Conservation (phyloP, 1,140 invertebrate genomes). For the Venturia canescens region DNA sequence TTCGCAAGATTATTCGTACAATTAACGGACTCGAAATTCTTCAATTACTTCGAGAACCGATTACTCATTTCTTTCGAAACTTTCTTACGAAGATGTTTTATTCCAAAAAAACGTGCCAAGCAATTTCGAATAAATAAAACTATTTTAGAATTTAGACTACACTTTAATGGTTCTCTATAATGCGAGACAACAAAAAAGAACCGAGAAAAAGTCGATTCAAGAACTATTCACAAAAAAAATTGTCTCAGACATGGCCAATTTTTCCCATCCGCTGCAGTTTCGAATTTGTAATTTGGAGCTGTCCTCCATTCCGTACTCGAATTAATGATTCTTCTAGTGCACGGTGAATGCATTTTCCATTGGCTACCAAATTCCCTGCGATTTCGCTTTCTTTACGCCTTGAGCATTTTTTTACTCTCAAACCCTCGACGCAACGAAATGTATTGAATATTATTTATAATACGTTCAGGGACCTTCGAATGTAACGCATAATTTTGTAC, state of each 20-base stretch:
- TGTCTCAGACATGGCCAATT: background rate
- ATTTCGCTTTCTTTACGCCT: background rate
- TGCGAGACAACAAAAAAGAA: too few species aligned
- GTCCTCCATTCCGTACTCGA: background rate
- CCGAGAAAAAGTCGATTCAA: too few species aligned
- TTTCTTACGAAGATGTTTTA: background rate
- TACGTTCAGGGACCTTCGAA: background rate
- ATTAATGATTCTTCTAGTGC: constrained; percentile 6
- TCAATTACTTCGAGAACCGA: background rate
- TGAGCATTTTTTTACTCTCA: background rate
- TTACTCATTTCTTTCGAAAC: too few species aligned
- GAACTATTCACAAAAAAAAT: background rate
- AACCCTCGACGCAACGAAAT: background rate
- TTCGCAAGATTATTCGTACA: background rate
- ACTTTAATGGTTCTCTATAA: too few species aligned
- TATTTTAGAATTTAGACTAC: background rate
- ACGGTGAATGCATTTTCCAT: constrained; percentile 3
- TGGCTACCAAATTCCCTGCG: background rate
- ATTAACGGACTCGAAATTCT: background rate
- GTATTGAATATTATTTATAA: background rate
- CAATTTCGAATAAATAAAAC: background rate
- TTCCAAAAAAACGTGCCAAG: background rate
- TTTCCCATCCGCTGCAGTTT: background rate
- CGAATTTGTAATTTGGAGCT: background rate
- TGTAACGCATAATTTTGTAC: background rate